Conservation (phyloP, 2,888 invertebrate species). For the Drosophila meridiana region DNA sequence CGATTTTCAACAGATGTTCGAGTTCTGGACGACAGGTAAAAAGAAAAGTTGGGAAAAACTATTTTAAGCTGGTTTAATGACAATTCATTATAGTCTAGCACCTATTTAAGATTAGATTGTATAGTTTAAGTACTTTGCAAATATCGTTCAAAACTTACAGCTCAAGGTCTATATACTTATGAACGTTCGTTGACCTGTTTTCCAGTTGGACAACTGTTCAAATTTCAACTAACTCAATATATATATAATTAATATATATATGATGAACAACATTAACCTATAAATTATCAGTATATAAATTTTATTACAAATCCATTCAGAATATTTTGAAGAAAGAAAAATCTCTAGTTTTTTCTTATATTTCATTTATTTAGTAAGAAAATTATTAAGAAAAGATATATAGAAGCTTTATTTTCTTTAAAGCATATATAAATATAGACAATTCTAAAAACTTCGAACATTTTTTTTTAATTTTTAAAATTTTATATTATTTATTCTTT, state of each 20-base stretch:
- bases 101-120: slow-evolving; percentile 41
- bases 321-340: too few relatives aligned
- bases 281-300: not conserved
- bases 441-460: too few relatives aligned
- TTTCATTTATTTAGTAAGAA: too few relatives aligned
- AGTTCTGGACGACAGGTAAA: slow-evolving; percentile 33
- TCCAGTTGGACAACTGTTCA: slow-evolving; percentile 5
- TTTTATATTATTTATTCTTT: too few relatives aligned
- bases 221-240: not conserved
- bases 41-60: not conserved
- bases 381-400: too few relatives aligned
- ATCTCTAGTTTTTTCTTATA: too few relatives aligned
- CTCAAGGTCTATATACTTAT: slow-evolving; percentile 5
- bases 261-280: not conserved
- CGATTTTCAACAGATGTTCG: slow-evolving; percentile 60
- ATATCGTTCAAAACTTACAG: slow-evolving; percentile 9
- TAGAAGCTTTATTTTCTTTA: too few relatives aligned
- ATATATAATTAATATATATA: not conserved
- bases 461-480: too few relatives aligned
- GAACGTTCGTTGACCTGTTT: slow-evolving; percentile 37
- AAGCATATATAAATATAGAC: too few relatives aligned
- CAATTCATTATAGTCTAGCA: slow-evolving; percentile 21
- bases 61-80: slow-evolving; percentile 9
- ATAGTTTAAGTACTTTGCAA: slow-evolving; percentile 12
- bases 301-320: not conserved